Conservation (phyloP, 2,888 invertebrate genomes). For the Parasteatoda lunata region DNA sequence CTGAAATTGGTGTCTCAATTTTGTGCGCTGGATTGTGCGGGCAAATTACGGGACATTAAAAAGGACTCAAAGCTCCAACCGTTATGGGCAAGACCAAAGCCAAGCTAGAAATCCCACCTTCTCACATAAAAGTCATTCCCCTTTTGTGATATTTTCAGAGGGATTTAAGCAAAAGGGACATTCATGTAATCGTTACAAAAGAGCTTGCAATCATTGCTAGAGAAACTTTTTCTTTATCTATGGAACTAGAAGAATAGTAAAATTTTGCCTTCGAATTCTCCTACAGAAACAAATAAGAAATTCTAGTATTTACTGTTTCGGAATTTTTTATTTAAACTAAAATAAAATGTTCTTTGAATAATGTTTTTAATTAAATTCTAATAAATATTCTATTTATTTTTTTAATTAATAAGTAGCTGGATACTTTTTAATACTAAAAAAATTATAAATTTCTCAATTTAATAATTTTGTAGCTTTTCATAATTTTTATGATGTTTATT, state of each 20-base stretch:
- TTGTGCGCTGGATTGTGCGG: constrained; percentile 49
- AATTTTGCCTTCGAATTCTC: too few relatives aligned
- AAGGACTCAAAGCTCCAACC: constrained; percentile 61
- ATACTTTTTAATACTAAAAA: too few relatives aligned
- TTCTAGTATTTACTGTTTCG: too few relatives aligned
- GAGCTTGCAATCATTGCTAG: constrained; percentile 27
- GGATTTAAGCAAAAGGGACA: constrained; percentile 51
- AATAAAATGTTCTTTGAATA: too few relatives aligned
- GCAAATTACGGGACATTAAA: constrained; percentile 67
- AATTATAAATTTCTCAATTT: too few relatives aligned
- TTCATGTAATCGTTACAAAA: constrained; percentile 53
- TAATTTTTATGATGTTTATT: too few relatives aligned
- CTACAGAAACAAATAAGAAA: too few relatives aligned
- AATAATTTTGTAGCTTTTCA: too few relatives aligned
- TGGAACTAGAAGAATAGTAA: neutral
- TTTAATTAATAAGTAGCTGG: too few relatives aligned
- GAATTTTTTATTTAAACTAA: too few relatives aligned
- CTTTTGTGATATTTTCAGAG: constrained; percentile 62
- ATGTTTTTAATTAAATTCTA: too few relatives aligned
- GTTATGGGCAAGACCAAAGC: constrained; percentile 45
- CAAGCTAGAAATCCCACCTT: constrained; percentile 61
- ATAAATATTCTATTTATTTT: too few relatives aligned
- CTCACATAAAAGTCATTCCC: constrained; percentile 66
- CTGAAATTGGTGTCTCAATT: constrained; percentile 62
- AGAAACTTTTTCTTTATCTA: constrained; percentile 16